phyloP scores from a whole-genome alignment of 92 coral and sea anemone species.

The Chrysogorgia sp. region DNA sequence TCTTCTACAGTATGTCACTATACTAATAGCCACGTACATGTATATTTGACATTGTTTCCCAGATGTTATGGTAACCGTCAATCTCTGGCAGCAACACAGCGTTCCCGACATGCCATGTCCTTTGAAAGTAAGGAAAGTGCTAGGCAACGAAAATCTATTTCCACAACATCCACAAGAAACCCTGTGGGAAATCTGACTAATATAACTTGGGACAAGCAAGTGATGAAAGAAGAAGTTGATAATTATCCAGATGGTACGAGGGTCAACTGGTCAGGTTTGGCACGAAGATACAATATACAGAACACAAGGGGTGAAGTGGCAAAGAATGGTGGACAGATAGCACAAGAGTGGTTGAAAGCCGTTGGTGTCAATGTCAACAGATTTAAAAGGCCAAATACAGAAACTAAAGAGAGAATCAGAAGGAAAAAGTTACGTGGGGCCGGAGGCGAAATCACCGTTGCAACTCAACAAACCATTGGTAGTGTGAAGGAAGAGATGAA shows the following conservation, averaged over 20 bases:
- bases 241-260: constrained; percentile 60
- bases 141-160: constrained; percentile 12
- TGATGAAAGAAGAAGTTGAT: constrained; percentile 53
- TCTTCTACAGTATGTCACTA: too few relatives aligned
- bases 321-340: constrained; percentile 67
- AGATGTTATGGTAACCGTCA: constrained; percentile 50
- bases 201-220: constrained; percentile 50
- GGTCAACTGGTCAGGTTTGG: constrained; percentile 70
- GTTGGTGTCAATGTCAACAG: constrained; percentile 57
- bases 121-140: constrained; percentile 35
- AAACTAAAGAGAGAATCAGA: constrained; percentile 24
- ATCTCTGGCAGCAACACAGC: constrained; percentile 38
- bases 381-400: constrained; percentile 34
- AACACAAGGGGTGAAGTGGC: constrained; percentile 67
- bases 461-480: constrained; percentile 37
- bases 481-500: constrained; percentile 29
- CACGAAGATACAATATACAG: constrained; percentile 44
- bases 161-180: constrained; percentile 19
- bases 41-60: background rate
- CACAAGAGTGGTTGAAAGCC: constrained; percentile 51
- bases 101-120: constrained; percentile 16
- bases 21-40: too few relatives aligned
- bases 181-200: constrained; percentile 49
- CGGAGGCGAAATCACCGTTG: constrained; percentile 67
- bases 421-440: constrained; percentile 57